phyloP scores from a whole-genome alignment of 2,797 vertebrate genomes.

The Anguilla anguilla region DNA sequence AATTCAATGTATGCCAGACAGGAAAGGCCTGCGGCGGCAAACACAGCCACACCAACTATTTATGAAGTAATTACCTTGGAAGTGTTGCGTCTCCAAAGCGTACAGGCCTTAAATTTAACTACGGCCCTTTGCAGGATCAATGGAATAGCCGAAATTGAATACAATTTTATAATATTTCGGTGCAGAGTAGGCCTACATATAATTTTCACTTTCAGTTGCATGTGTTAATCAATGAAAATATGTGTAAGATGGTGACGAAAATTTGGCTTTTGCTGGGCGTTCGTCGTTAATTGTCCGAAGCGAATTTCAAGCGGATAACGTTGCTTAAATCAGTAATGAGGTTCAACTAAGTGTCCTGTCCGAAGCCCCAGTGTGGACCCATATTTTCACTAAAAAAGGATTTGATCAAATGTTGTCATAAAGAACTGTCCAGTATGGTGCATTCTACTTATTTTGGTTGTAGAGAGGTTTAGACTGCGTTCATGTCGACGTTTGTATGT shows the following conservation, averaged over 20 bases:
- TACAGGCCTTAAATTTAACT: conserved; percentile 20
- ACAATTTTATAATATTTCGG: conserved; percentile 1
- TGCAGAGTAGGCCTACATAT: not conserved
- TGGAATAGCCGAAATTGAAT: conserved; percentile 13
- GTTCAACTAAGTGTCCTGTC: not conserved
- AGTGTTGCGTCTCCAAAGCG: conserved; percentile 33
- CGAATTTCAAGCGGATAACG: not conserved
- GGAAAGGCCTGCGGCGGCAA: conserved; percentile 43
- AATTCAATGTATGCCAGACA: conserved; percentile 33
- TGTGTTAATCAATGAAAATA: not conserved
- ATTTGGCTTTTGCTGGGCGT: not conserved
- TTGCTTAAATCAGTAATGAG: conserved; percentile 18
- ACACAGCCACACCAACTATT: conserved; percentile 41
- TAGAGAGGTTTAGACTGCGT: not conserved
- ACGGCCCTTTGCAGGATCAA: conserved; percentile 16
- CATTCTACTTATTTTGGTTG: not conserved
- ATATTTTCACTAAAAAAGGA: conserved; percentile 21
- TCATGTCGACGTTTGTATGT: not conserved
- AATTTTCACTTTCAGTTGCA: not conserved
- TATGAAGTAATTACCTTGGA: conserved; percentile 50
- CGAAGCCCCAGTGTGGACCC: not conserved
- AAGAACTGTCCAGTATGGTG: not conserved
- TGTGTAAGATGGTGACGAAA: not conserved
- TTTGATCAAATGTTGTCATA: not conserved
- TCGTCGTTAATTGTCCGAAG: not conserved